Base-by-base conservation (phyloP, 2,888 invertebrate genomes). In the Aporophyla nigra region DNA sequence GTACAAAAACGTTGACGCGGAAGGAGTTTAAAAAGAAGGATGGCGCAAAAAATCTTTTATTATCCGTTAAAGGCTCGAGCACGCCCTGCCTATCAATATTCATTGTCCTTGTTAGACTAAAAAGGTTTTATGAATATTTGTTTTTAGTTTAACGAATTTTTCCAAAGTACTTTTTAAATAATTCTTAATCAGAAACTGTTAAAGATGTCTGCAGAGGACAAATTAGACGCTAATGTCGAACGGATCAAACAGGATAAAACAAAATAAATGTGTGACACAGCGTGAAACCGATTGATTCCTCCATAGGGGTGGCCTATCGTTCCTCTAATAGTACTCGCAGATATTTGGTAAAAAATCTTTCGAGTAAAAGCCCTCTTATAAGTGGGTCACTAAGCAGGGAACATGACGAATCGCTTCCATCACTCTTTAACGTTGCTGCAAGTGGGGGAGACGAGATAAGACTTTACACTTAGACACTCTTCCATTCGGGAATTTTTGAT, bases 401-500 rank as follows among this genome's bases (percentile, higher is more conserved):
- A 93, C 94, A 95, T 95, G 95, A 95, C 93, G 93, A 94, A 95
- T 95, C 93, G 90, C 93, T 92, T 89, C 91, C 94, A 95, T 95
- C 95, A 92, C 91, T 95, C 93, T 93, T 92, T 90, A 90, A 90
- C 89, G 89, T 89, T 87, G 86, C 88, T 89, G 85, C 81, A 91
- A 93, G 92, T 91, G 90, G 91, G 91, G 90, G 88, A 85, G 88
- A 89, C 83, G 76, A 92, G 94, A 94, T 94, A 94, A 95, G 93
- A 92, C 92, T 91, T 91, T 90, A 92, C 90, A 93, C 90, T 93
- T 90, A 91, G 87, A 89, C 88, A 88, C 90, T 90, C 84, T 82
- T 65, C 83, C 86, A 89, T 87, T 89, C 85, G 80, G 88, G 86
- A 76, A 81, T 87, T 89, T 90, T 90, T 90, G 92, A 92, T 91